Evolutionary conservation across 2,797 vertebrate genomes (phyloP).

Genomic region (Monodelphis domestica): DNA sequence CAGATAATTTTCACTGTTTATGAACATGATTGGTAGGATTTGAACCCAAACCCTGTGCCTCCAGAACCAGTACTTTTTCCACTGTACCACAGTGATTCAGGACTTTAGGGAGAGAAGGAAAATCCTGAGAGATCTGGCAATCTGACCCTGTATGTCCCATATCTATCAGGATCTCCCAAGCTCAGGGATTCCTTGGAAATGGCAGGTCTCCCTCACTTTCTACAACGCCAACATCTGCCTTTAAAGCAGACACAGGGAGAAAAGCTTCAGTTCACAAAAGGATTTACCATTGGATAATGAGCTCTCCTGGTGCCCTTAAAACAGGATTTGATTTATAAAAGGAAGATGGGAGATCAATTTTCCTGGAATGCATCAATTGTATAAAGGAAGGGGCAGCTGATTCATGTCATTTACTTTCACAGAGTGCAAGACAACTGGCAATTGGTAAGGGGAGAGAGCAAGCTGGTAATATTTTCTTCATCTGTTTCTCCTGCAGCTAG

Average conservation of each 20-base stretch:
- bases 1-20: slow-evolving; percentile 22
- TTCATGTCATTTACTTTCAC: neutral
- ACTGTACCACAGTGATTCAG: neutral
- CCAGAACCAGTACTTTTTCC: neutral
- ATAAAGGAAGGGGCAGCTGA: neutral
- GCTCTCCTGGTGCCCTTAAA: neutral
- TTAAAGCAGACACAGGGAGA: neutral
- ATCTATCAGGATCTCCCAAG: neutral
- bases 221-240: neutral
- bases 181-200: neutral
- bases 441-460: neutral
- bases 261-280: neutral
- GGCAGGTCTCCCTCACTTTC: neutral
- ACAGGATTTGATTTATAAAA: slow-evolving; percentile 1
- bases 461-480: neutral
- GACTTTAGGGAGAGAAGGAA: neutral
- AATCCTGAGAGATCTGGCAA: neutral
- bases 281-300: neutral
- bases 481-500: neutral
- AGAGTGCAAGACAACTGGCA: neutral
- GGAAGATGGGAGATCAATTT: neutral
- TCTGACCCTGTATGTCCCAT: neutral
- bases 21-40: neutral
- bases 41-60: slow-evolving; percentile 45
- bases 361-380: neutral